Evolutionary conservation across 2,888 invertebrate genomes (phyloP), one percentile per base, ranked within the genome.

Genomic region (Stegana nigrithorax): DNA sequence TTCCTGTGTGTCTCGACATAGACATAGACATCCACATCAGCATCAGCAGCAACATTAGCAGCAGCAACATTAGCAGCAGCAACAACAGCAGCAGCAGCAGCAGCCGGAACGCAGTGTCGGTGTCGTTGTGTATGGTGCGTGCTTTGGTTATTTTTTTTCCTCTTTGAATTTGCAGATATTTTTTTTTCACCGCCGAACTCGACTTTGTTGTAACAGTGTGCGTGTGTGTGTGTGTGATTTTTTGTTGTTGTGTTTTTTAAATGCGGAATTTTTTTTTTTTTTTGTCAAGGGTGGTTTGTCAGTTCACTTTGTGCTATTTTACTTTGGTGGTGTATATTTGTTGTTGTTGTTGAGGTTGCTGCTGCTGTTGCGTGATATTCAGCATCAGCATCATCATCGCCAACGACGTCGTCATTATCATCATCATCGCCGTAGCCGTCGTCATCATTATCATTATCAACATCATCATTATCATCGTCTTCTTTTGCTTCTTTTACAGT

Each of bases 261-360:
- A 71, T 68, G 69, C 73, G 71, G 68, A 68, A 63, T 63, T 67
- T 42, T 65, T n/a, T n/a, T n/a, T n/a, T n/a, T n/a, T n/a, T n/a
- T n/a, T n/a, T 81, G 80, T 81, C 80, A 80, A 80, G 81, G 80
- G 82, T 82, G 82, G 81, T 79, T 82, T 76, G 72, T 73, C 65
- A 68, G 63, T 60, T 59, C 59, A 51, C 39, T 45, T 62, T 60
- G 63, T 64, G 67, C 66, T 65, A 65, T 57, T 62, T 39, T 56
- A 44, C 59, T 44, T 62, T 23, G 25, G 58, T 55, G 23, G 47
- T 63, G 62, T 60, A 50, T 63, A 65, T 63, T 53, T 50, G 63
- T 56, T 62, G 50, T 61, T 58, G 45, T 25, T 59, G 64, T 53
- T 57, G 60, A 45, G 32, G 45, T 44, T 39, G 57, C 57, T 58